phyloP scores from a whole-genome alignment of 2,888 invertebrate genomes.

The Ischnus inquisitorius region DNA sequence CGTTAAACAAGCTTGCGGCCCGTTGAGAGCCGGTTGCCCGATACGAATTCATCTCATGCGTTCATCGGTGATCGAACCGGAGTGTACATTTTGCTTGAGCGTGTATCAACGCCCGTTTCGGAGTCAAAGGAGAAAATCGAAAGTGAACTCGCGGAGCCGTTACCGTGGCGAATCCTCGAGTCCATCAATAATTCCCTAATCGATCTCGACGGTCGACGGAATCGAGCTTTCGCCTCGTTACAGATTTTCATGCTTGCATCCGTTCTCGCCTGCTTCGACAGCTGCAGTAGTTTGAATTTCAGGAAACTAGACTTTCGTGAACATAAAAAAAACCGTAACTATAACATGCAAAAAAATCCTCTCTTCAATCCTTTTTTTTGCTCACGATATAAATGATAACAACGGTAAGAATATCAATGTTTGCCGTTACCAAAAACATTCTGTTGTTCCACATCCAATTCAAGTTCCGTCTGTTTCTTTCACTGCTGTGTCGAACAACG shows the following conservation, averaged over 20 bases:
- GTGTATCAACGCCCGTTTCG: not conserved
- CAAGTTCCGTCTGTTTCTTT: too few species aligned
- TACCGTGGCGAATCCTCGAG: conserved; percentile 2
- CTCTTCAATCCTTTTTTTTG: too few species aligned
- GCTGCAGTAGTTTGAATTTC: conserved; percentile 16
- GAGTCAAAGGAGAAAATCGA: conserved; percentile 41
- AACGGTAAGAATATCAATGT: too few species aligned
- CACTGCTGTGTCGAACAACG: too few species aligned
- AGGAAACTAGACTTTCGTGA: not conserved
- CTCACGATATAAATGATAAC: too few species aligned
- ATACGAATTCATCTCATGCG: conserved; percentile 53
- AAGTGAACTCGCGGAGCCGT: conserved; percentile 26
- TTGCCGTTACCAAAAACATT: too few species aligned
- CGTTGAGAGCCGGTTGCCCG: conserved; percentile 12
- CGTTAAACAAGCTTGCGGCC: conserved; percentile 60
- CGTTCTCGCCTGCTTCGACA: not conserved
- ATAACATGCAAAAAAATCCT: too few species aligned
- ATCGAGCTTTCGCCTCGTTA: conserved; percentile 32
- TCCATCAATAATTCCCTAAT: conserved; percentile 43
- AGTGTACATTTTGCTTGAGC: conserved; percentile 29
- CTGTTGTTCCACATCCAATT: too few species aligned
- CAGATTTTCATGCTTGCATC: conserved; percentile 13
- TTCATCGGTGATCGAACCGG: conserved; percentile 23
- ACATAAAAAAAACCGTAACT: too few species aligned
- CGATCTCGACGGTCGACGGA: conserved; percentile 34